Evolutionary conservation across 2,113 vertebrate genomes (phyloP).

Genomic region (Motacilla alba): DNA sequence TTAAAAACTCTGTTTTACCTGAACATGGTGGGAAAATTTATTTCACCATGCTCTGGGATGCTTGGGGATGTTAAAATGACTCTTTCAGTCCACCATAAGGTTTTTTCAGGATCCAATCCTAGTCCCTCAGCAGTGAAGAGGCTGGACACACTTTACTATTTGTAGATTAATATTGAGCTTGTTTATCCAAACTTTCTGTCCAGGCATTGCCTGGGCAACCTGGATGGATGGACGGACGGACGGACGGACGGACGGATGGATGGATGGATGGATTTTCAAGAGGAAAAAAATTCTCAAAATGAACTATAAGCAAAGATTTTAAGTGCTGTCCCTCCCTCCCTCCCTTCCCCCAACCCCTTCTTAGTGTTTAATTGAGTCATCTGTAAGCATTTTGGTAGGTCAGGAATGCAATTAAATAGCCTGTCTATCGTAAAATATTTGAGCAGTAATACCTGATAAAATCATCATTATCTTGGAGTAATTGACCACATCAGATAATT

Average conservation of each 20-base stretch:
- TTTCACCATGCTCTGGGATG: not conserved
- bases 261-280: not conserved
- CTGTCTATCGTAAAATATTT: slow-evolving; percentile 65
- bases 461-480: slow-evolving; percentile 72
- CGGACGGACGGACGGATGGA: not conserved
- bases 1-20: not conserved
- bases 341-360: not conserved
- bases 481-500: slow-evolving; percentile 76
- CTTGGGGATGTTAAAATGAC: not conserved
- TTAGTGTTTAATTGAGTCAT: slow-evolving; percentile 59
- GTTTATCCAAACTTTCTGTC: not conserved
- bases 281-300: not conserved
- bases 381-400: slow-evolving; percentile 71
- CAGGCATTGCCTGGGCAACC: not conserved
- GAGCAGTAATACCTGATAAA: slow-evolving; percentile 73
- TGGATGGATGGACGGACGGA: not conserved
- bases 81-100: not conserved
- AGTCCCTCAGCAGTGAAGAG: not conserved
- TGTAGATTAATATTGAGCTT: not conserved
- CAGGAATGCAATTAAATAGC: slow-evolving; percentile 69
- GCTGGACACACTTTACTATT: not conserved
- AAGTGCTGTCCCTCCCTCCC: not conserved
- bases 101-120: not conserved
- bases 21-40: not conserved
- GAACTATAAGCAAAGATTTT: not conserved